Percentiles rank a stretch among this genome's conserved stretches.
phyloP scores from a whole-genome alignment of 2,888 invertebrate species.

The Actias luna region DNA sequence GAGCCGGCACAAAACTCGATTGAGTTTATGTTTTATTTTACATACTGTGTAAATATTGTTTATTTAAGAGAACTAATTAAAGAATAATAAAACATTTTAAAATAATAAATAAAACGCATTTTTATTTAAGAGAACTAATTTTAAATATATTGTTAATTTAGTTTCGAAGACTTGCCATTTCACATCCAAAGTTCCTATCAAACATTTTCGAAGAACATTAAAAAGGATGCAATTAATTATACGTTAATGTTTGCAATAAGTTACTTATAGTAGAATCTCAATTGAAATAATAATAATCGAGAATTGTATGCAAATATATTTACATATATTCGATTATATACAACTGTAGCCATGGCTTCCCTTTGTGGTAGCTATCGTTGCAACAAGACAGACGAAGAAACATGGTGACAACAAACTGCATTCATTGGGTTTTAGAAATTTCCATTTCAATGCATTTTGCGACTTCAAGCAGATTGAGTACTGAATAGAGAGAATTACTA shows the following conservation, averaged over 20 bases:
- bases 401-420: background rate
- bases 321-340: background rate
- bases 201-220: too few relatives aligned
- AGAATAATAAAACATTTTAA: too few relatives aligned
- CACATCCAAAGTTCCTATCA: too few relatives aligned
- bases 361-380: constrained; percentile 7
- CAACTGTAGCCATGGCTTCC: constrained; percentile 6
- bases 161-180: too few relatives aligned
- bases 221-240: too few relatives aligned
- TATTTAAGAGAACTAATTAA: too few relatives aligned
- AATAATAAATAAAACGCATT: background rate
- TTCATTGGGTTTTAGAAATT: constrained; percentile 19
- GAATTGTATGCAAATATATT: background rate
- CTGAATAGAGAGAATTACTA: background rate
- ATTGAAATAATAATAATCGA: background rate
- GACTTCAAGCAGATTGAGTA: background rate
- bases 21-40: too few relatives aligned
- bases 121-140: too few relatives aligned
- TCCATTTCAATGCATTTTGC: constrained; percentile 31
- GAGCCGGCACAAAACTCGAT: too few relatives aligned
- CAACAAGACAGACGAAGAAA: constrained; percentile 22
- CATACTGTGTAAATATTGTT: too few relatives aligned
- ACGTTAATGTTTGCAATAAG: background rate
- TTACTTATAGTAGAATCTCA: background rate
- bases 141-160: too few relatives aligned